Evolutionary conservation across 2,888 invertebrate genomes (phyloP), one percentile per base, ranked within the genome.

Genomic region (Protodeltote pygarga): DNA sequence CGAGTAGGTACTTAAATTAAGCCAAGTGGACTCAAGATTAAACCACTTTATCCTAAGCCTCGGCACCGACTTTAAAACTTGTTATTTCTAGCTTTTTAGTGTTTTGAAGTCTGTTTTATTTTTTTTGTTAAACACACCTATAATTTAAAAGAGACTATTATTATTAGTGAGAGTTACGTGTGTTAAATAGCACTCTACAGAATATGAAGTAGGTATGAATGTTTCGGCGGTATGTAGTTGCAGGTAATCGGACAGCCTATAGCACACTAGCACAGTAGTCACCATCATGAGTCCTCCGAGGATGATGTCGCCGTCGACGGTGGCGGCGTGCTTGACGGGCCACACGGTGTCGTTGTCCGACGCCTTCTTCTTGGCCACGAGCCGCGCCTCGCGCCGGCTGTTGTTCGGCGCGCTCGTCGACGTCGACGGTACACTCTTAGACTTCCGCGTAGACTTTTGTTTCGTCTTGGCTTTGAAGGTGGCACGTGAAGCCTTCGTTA

Each of bases 281-380:
- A 89, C 96, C 98, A 97, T 98, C 96, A 98, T 97, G 32, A 98
- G 93, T 0, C 97, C 97, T 1, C 98, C 98, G 13, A 98, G 92
- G 16, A 96, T 94, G 52, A 98, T 93, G 77, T 97, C 95, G 0
- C 97, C 98, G 66, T 96, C 95, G 4, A 97, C 94, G n/a, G 95
- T 94, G 1, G 96, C 96, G 59, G 96, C 95, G 63, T 94, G 94
- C 79, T 96, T 96, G 17, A 95, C 94, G 0, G 96, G 96, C 96
- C 96, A 96, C 68, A 75, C 69, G 3, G 79, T 58, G 39, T 76
- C 78, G 31, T 77, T 74, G 14, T 77, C 78, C n/a, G 77, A 62
- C 16, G 35, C 48, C 68, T 74, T 83, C 77, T 73, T 76, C 53
- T 74, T 74, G 11, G 46, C 33, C 6, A 50, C 49, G 5, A 70